Base-by-base conservation (phyloP, 2,797 vertebrate genomes). In the Siniperca obscura region DNA sequence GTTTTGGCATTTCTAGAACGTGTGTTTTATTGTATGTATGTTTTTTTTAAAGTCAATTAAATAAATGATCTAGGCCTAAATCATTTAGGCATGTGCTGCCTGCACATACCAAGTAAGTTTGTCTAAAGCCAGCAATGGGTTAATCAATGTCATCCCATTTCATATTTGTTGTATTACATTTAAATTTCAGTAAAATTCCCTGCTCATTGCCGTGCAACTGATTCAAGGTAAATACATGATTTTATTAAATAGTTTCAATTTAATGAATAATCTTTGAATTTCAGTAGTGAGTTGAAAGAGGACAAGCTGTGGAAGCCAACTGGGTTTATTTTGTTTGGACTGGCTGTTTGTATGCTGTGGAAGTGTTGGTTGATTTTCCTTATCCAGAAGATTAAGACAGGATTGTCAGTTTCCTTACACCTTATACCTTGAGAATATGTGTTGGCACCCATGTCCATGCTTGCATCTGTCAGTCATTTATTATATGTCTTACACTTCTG, bases 401-500 rank as follows among this genome's bases (percentile, higher is more conserved):
- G 81, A 90, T 89, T 91, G 89, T 91, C 90, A 88, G 85, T 90
- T 87, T 90, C 84, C 83, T 82, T 91, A 68, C 69, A 27, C 77
- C 70, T 60, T 25, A 69, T 75, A 89, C 84, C 84, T 74, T 72
- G 84, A 91, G 87, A 88, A 86, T 88, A 83, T 48, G 62, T 42
- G 64, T 86, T 87, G 88, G 89, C 88, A 90, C 87, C 89, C 75
- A 62, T 79, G 84, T 76, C 75, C 50, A 9, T 56, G 84, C 82
- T 74, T 83, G 84, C 89, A 87, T 92, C 93, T 93, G 92, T 92
- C 94, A 90, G 76, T 93, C 92, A 92, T 84, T 86, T 89, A 89
- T 85, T 83, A 81, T 85, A 76, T 25, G 86, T 84, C 86, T 91
- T 79, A 87, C 73, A 83, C 83, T 87, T 72, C 57, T 87, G 91